phyloP scores from a whole-genome alignment of 2,113 vertebrate species.

The Dryoscopus gambensis region DNA sequence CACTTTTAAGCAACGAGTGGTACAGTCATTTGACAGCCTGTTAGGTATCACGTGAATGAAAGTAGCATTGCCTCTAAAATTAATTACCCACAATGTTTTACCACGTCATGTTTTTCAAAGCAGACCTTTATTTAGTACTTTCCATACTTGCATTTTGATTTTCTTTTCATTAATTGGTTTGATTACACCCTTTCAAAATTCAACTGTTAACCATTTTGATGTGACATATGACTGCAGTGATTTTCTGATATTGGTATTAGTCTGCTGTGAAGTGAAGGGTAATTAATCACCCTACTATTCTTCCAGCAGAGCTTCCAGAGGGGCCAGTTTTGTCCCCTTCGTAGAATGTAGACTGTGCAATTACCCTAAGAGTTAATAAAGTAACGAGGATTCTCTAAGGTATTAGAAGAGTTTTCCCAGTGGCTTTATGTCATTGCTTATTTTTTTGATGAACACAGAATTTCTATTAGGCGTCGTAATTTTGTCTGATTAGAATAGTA shows the following conservation, averaged over 20 bases:
- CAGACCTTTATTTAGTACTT: constrained; percentile 35
- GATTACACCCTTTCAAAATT: constrained; percentile 43
- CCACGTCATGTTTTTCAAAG: background rate
- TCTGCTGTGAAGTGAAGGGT: background rate
- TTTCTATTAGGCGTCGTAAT: background rate
- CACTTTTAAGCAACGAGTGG: background rate
- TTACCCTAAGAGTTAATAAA: background rate
- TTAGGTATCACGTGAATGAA: background rate
- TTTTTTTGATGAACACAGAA: background rate
- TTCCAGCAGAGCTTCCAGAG: background rate
- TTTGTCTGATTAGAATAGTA: background rate
- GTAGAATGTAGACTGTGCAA: background rate
- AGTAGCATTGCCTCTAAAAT: background rate
- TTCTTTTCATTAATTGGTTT: constrained; percentile 53
- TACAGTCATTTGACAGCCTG: background rate
- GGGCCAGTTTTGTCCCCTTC: background rate
- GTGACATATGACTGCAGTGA: constrained; percentile 21
- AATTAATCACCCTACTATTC: constrained; percentile 21
- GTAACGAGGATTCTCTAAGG: background rate
- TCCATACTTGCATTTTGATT: background rate
- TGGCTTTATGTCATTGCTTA: background rate
- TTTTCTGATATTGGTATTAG: constrained; percentile 17
- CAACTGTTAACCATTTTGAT: constrained; percentile 19
- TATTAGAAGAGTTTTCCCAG: background rate
- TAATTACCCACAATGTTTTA: constrained; percentile 35